Conservation (phyloP, 2,797 vertebrate species). For the Potorous gilbertii region DNA sequence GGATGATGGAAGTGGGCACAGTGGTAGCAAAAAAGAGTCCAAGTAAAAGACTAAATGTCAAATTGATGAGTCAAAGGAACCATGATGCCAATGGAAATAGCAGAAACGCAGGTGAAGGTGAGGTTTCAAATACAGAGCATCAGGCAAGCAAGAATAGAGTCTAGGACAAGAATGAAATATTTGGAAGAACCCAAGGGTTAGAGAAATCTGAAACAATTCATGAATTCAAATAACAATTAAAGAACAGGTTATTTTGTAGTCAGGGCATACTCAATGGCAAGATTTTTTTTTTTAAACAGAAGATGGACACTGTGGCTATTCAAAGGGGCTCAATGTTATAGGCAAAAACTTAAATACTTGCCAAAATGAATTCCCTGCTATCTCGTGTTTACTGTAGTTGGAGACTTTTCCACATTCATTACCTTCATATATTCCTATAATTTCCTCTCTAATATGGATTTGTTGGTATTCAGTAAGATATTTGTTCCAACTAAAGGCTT, state of each 20-base stretch:
- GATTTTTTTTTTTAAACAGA: background rate
- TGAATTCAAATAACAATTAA: background rate
- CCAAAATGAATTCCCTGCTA: slow-evolving; percentile 64
- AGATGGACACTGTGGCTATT: background rate
- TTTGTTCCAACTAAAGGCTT: slow-evolving; percentile 74
- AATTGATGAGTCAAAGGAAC: background rate
- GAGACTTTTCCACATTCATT: slow-evolving; percentile 78
- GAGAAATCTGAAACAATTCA: background rate
- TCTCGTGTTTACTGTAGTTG: slow-evolving; percentile 68
- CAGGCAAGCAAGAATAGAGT: background rate
- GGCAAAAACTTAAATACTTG: background rate
- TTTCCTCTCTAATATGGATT: slow-evolving; percentile 76
- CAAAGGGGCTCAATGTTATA: too few relatives aligned
- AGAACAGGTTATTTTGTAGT: background rate
- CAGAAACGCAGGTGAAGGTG: background rate
- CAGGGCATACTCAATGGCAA: background rate
- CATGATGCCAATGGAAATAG: background rate
- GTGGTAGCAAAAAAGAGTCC: background rate
- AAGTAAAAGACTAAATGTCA: background rate
- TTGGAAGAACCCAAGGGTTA: background rate
- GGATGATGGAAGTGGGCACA: background rate
- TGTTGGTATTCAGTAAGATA: slow-evolving; percentile 75
- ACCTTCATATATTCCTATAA: slow-evolving; percentile 72
- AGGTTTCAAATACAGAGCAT: background rate
- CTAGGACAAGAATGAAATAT: background rate